Conservation (phyloP, 2,888 invertebrate species). For the Germaria angustata region DNA sequence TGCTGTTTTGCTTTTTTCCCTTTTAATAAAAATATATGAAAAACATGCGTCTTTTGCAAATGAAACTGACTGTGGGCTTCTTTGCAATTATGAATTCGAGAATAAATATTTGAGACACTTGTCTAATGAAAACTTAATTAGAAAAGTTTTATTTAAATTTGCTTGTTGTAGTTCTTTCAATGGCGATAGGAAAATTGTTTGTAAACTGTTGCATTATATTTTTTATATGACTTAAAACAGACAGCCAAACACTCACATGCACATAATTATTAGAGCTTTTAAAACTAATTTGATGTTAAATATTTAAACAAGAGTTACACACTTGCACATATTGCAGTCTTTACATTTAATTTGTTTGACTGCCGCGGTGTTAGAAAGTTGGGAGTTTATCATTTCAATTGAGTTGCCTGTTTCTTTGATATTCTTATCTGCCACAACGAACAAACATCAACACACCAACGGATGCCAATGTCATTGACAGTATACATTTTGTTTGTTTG, state of each 20-base stretch:
- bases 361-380: constrained; percentile 32
- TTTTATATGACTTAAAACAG: background rate
- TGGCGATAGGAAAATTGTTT: constrained; percentile 28
- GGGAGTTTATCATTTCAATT: constrained; percentile 51
- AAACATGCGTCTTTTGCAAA: background rate
- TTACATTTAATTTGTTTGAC: background rate
- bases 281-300: background rate
- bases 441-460: constrained; percentile 54
- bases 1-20: background rate
- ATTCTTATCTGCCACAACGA: constrained; percentile 44
- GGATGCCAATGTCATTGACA: constrained; percentile 67
- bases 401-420: background rate
- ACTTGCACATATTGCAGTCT: background rate
- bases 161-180: background rate
- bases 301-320: background rate
- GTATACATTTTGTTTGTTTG: constrained; percentile 57
- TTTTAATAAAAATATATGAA: background rate
- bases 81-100: background rate
- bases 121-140: constrained; percentile 56
- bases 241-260: background rate
- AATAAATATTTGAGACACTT: background rate
- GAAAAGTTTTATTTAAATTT: constrained; percentile 30
- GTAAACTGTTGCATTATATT: background rate
- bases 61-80: background rate
- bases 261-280: background rate